These are phyloP conservation scores for Junonia oenone DNA, from an alignment of 2,888 invertebrate species.

Conservation along the genomic window DNA sequence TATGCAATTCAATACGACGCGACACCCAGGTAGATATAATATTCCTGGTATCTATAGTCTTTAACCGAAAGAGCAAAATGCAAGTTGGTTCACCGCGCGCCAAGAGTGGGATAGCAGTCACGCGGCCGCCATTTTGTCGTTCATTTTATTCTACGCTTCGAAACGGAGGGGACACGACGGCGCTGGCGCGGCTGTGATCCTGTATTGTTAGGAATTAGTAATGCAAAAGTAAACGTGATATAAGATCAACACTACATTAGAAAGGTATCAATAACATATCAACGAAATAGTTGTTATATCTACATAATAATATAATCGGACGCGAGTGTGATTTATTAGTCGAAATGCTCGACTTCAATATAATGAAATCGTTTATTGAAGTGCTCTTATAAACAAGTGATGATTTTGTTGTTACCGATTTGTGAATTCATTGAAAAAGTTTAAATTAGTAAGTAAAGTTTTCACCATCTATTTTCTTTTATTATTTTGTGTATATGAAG, in stretches of 20 bases:
- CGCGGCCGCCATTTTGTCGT: conserved; percentile 47
- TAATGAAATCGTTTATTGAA: background rate
- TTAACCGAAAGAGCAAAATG: background rate
- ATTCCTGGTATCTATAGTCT: background rate
- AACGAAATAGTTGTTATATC: background rate
- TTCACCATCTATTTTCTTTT: background rate
- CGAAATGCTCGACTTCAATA: background rate
- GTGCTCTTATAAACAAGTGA: background rate
- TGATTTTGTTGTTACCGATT: background rate
- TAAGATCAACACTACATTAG: background rate
- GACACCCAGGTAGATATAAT: background rate
- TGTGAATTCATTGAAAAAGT: background rate
- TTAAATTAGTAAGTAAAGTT: background rate
- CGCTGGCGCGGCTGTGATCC: conserved; percentile 27
- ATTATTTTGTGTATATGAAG: too few relatives aligned
- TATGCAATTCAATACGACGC: background rate
- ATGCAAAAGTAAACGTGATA: conserved; percentile 9
- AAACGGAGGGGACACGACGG: conserved; percentile 35
- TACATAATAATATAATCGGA: background rate
- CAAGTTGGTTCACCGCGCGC: background rate
- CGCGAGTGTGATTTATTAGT: background rate
- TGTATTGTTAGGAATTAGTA: conserved; percentile 7
- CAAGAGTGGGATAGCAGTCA: conserved; percentile 12
- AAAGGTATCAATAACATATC: background rate
- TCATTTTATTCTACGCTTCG: conserved; percentile 36